A percentile compares a stretch with the other conserved stretches of the same genome.
These are phyloP conservation scores for Bombyx huttoni DNA, from an alignment of 2,888 invertebrate species.

Conservation along the genomic window DNA sequence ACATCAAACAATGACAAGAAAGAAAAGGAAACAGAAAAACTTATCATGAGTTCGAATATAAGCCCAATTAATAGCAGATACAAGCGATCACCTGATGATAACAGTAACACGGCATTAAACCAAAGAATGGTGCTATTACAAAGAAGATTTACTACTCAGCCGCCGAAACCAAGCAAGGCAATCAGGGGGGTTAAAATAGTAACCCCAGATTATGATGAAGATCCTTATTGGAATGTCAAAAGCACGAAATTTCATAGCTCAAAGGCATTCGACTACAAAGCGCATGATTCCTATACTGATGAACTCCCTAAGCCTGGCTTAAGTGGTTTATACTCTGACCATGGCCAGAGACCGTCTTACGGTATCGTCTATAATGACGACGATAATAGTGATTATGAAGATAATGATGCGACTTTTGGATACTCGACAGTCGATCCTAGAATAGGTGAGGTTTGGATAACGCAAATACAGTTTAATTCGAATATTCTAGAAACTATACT, in stretches of 20 bases:
- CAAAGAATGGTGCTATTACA: conserved; percentile 40
- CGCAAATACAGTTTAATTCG: too few species aligned
- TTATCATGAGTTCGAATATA: too few species aligned
- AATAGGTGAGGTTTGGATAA: conserved; percentile 22
- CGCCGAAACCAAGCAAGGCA: conserved; percentile 15
- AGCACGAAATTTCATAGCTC: conserved; percentile 27
- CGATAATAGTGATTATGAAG: conserved; percentile 24
- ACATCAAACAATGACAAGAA: not conserved
- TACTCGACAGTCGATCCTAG: conserved; percentile 54
- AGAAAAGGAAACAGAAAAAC: too few species aligned
- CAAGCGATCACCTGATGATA: conserved; percentile 2
- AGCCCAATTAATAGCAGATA: not conserved
- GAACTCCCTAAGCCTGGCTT: conserved; percentile 54
- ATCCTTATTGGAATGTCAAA: conserved; percentile 61
- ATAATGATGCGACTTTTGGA: conserved; percentile 29
- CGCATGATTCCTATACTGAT: conserved; percentile 31
- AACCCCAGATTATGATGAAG: conserved; percentile 34
- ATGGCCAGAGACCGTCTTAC: conserved; percentile 24
- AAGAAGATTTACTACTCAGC: conserved; percentile 22
- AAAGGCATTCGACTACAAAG: conserved; percentile 19
- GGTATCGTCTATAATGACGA: conserved; percentile 14
- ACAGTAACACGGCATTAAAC: conserved; percentile 20
- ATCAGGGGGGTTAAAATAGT: conserved; percentile 23
- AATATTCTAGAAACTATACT: too few species aligned
- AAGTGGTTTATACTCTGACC: conserved; percentile 50